Conservation (phyloP, 2,113 vertebrate species). For the Gadus chalcogrammus region DNA sequence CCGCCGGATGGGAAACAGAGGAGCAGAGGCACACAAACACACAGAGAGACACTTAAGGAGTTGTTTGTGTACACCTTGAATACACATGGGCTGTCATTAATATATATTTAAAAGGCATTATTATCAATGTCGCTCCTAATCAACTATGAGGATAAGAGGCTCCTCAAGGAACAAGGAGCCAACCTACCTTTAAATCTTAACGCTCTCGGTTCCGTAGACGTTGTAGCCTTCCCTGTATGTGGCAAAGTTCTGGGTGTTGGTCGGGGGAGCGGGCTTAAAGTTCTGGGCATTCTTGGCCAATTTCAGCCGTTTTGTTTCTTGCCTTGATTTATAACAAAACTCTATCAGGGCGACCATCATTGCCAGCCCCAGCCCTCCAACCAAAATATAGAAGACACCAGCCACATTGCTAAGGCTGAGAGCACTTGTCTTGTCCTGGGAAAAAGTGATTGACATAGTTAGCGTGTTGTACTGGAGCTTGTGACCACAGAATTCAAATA, state of each 20-base stretch:
- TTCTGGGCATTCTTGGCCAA: constrained; percentile 98
- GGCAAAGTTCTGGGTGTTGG: constrained; percentile 99
- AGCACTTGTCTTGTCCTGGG: constrained; percentile 99
- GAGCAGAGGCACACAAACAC: no score
- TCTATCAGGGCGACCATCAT: constrained; percentile 99
- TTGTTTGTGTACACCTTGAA: no score
- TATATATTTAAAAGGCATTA: no score
- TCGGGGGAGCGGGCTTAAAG: constrained; percentile 95
- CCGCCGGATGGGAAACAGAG: constrained; percentile 5
- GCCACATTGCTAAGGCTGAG: constrained; percentile 99
- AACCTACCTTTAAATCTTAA: constrained; percentile 98
- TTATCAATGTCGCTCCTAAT: no score
- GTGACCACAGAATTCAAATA: constrained; percentile 23
- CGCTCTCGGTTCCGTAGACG: constrained; percentile 98
- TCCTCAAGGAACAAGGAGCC: background rate
- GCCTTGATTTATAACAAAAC: constrained; percentile 99
- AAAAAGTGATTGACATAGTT: constrained; percentile 80
- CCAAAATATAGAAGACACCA: constrained; percentile 99
- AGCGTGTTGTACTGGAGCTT: constrained; percentile 62
- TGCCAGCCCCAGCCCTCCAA: constrained; percentile 97
- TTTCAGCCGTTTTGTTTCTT: constrained; percentile 99
- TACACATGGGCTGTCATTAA: no score
- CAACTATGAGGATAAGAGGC: no score
- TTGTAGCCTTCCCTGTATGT: constrained; percentile 99
- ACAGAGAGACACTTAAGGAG: no score